Evolutionary conservation across 2,888 invertebrate species (phyloP).

Genomic region (Stenurella melanura): DNA sequence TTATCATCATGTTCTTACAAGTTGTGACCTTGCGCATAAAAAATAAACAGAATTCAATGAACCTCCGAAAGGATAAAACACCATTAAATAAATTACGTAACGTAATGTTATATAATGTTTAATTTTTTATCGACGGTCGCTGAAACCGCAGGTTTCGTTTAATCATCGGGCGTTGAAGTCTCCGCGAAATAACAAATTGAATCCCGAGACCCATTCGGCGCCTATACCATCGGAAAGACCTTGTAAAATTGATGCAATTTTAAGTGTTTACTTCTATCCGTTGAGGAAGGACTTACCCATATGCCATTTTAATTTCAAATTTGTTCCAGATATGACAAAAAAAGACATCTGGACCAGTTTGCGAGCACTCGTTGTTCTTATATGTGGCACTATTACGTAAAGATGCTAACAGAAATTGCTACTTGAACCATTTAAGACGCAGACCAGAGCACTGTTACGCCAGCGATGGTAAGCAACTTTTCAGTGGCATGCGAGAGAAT

Average conservation of each 20-base stretch:
- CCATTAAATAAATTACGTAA: neutral
- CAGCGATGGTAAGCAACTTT: neutral
- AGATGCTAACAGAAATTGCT: conserved; percentile 30
- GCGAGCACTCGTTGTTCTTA: conserved; percentile 27
- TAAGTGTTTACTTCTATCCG: conserved; percentile 9
- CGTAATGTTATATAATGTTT: neutral
- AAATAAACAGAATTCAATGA: conserved; percentile 4
- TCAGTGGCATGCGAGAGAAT: too few relatives aligned
- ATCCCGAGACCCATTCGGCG: conserved; percentile 18
- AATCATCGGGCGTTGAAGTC: neutral
- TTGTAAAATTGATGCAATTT: conserved; percentile 22
- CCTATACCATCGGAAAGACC: conserved; percentile 26
- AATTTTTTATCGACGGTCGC: neutral
- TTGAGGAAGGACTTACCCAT: conserved; percentile 22
- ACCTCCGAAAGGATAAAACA: neutral
- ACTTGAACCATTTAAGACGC: conserved; percentile 24
- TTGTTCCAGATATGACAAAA: conserved; percentile 44
- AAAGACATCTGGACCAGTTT: conserved; percentile 39
- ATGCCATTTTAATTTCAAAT: conserved; percentile 44
- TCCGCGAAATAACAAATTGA: neutral
- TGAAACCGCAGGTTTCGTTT: neutral
- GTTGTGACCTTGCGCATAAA: neutral
- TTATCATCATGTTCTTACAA: neutral
- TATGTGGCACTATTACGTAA: conserved; percentile 47
- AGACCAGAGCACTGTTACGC: conserved; percentile 4